These are phyloP conservation scores for Clarias batrachus DNA, from an alignment of 2,113 vertebrate species.

Conservation along the genomic window DNA sequence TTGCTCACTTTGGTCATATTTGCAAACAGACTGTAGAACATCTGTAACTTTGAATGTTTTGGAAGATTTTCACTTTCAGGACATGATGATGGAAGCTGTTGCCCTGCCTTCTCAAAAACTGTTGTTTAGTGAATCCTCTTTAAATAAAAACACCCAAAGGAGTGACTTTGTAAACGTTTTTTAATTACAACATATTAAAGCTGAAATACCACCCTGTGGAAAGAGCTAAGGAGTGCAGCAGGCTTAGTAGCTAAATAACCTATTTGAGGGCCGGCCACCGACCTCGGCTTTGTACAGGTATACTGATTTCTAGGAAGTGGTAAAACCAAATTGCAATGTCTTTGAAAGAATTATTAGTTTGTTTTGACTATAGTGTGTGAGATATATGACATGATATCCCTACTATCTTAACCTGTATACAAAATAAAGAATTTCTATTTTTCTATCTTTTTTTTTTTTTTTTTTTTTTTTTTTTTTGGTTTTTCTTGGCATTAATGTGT, in stretches of 20 bases:
- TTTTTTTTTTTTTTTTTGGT: too few species aligned
- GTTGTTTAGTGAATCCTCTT: not conserved
- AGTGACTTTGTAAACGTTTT: not conserved
- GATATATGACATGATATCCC: not conserved
- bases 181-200: not conserved
- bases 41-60: not conserved
- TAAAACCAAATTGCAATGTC: not conserved
- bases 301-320: not conserved
- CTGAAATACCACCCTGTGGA: not conserved
- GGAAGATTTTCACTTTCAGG: not conserved
- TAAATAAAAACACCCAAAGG: not conserved
- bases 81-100: not conserved
- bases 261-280: not conserved
- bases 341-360: not conserved
- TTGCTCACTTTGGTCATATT: not conserved
- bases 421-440: not conserved
- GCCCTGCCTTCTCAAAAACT: not conserved
- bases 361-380: not conserved
- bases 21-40: not conserved
- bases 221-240: not conserved
- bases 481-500: not conserved
- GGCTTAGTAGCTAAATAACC: not conserved
- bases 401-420: not conserved
- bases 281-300: not conserved
- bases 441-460: too few species aligned